These are phyloP conservation scores for Taeniopygia guttata DNA, from an alignment of 2,797 vertebrate genomes.

Conservation along the genomic window DNA sequence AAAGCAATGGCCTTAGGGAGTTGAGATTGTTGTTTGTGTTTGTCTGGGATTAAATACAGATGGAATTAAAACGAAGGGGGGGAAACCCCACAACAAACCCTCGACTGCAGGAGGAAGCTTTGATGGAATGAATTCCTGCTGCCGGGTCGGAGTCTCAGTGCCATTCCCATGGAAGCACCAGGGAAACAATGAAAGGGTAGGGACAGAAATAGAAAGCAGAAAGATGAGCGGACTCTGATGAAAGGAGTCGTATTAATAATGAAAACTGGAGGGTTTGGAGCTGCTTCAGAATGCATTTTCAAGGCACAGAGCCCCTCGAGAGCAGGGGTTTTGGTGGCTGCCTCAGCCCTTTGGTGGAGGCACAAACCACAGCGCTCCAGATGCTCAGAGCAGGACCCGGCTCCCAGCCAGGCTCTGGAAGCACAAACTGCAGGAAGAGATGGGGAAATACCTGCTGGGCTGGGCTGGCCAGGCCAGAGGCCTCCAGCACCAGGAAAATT, in stretches of 20 bases:
- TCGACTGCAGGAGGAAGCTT: not conserved
- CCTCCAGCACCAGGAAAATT: not conserved
- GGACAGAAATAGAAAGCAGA: slow-evolving; percentile 12
- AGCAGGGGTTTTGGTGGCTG: not conserved
- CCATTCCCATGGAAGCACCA: not conserved
- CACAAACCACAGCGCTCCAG: not conserved
- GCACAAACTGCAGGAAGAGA: not conserved
- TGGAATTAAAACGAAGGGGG: slow-evolving; percentile 5
- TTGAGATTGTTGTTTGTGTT: slow-evolving; percentile 58
- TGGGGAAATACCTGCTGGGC: not conserved
- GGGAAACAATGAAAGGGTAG: slow-evolving; percentile 21
- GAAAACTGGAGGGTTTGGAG: slow-evolving; percentile 13
- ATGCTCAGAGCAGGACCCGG: not conserved
- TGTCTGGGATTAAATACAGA: slow-evolving; percentile 65
- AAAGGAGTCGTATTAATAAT: slow-evolving; percentile 34
- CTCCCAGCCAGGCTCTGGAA: not conserved
- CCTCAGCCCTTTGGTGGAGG: not conserved
- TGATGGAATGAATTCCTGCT: not conserved
- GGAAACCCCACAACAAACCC: not conserved
- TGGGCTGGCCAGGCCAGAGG: not conserved
- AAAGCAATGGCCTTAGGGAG: slow-evolving; percentile 51
- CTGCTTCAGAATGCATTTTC: slow-evolving; percentile 7
- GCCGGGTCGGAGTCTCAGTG: not conserved
- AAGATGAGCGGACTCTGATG: slow-evolving; percentile 29
- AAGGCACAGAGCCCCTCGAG: not conserved